Evolutionary conservation across 2,113 vertebrate genomes (phyloP), one percentile per base, ranked within the genome.

Genomic region (Crypturellus undulatus): DNA sequence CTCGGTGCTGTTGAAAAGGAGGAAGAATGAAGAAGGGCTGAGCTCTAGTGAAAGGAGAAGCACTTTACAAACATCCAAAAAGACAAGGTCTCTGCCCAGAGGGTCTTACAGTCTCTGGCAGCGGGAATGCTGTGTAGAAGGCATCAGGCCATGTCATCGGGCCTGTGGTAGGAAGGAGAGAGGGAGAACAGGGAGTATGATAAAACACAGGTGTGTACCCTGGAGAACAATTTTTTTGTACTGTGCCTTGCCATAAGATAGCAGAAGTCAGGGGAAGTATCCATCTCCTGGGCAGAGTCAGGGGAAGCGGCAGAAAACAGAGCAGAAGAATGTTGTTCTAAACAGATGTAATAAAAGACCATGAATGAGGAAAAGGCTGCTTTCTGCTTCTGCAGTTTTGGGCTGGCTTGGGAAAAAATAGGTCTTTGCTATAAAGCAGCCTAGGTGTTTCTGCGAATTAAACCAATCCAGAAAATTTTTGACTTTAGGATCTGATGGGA

Each of bases 201-300:
- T 86, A 92, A 92, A 94, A 88, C 84, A 90, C 79, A 94, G 94
- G 82, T 94, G 84, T 70, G 79, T 77, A 86, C 77, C 90, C 88
- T 68, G 83, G 38, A 94, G 82, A 94, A 52, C 34, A 88, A 42
- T 65, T 75, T 84, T 92, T 91, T 54, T 70, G 60, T 83, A 24
- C 17, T 80, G 62, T 84, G 77, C 67, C 87, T 76, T 82, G 62
- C 81, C 77, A 92, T 88, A 12, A 0, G 62, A 62, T 93, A 88
- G 69, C 3, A 2, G 62, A 72, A 47, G 63, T 30, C 70, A 84
- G 18, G 30, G 42, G 45, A 79, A 40, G 69, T 65, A 92, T 83
- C 72, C 43, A 36, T 51, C 85, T 68, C 65, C 59, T 20, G 76
- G 72, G 43, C 60, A 87, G 34, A 58, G 40, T 16, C 1, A 8